Evolutionary conservation across 2,113 vertebrate species (phyloP).

Genomic region (Sciurus niger): DNA sequence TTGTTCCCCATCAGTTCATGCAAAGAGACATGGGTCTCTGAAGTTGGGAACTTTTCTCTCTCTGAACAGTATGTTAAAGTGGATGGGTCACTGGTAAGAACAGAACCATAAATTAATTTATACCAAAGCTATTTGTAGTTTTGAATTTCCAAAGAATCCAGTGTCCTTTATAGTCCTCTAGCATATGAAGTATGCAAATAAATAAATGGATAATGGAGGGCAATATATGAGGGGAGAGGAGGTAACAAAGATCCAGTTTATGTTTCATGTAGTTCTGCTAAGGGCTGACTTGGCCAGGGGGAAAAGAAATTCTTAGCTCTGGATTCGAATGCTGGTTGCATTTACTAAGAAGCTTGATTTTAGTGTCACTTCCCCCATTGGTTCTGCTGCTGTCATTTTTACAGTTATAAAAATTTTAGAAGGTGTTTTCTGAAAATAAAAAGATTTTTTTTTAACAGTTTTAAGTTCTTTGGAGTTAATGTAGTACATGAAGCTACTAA

Average conservation of each 20-base stretch:
- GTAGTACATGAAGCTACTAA: background rate
- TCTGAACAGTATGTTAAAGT: background rate
- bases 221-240: background rate
- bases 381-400: conserved; percentile 21
- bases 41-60: background rate
- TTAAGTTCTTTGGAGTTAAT: conserved; percentile 47
- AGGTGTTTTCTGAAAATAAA: conserved; percentile 2
- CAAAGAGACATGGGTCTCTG: background rate
- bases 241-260: background rate
- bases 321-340: background rate
- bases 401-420: conserved; percentile 17
- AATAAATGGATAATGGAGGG: background rate
- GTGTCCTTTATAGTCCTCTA: background rate
- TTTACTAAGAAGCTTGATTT: background rate
- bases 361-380: background rate
- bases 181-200: background rate
- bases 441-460: background rate
- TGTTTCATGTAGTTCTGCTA: background rate
- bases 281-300: background rate
- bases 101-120: background rate
- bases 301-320: background rate
- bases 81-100: background rate
- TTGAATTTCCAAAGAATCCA: background rate
- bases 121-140: background rate
- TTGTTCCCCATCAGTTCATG: background rate